Percentiles rank a stretch among this genome's conserved stretches.
phyloP scores from a whole-genome alignment of 2,797 vertebrate genomes.

The Xerus rutilus region DNA sequence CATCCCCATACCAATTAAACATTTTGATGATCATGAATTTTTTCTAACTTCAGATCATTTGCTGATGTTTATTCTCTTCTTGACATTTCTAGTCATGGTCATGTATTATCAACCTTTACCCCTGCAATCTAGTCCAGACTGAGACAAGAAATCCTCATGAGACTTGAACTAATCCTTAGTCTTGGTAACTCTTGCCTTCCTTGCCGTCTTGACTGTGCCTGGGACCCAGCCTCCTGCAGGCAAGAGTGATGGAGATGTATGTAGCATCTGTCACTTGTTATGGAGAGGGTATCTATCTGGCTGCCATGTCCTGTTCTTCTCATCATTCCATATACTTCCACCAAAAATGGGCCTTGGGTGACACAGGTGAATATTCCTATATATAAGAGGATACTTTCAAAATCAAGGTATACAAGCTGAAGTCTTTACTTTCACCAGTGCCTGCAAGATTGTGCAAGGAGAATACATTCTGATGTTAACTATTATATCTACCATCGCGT shows the following conservation, averaged over 20 bases:
- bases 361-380: not conserved
- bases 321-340: not conserved
- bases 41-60: constrained; percentile 33
- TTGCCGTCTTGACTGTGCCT: not conserved
- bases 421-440: not conserved
- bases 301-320: not conserved
- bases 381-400: not conserved
- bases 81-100: not conserved
- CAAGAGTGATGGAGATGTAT: not conserved
- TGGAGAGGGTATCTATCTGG: not conserved
- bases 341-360: not conserved
- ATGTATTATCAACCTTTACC: not conserved
- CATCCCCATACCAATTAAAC: not conserved
- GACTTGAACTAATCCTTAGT: not conserved
- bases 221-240: not conserved
- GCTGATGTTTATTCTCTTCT: constrained; percentile 15
- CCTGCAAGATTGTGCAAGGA: not conserved
- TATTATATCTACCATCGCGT: too few species aligned
- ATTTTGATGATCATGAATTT: constrained; percentile 39
- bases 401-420: not conserved
- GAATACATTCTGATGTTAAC: not conserved
- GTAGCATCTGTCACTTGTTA: not conserved
- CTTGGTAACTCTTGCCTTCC: not conserved
- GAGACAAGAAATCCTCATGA: not conserved
- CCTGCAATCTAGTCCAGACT: not conserved